Evolutionary conservation across 53 echinoderm and acorn worm species (phyloP).

Genomic region (Antedon mediterranea): DNA sequence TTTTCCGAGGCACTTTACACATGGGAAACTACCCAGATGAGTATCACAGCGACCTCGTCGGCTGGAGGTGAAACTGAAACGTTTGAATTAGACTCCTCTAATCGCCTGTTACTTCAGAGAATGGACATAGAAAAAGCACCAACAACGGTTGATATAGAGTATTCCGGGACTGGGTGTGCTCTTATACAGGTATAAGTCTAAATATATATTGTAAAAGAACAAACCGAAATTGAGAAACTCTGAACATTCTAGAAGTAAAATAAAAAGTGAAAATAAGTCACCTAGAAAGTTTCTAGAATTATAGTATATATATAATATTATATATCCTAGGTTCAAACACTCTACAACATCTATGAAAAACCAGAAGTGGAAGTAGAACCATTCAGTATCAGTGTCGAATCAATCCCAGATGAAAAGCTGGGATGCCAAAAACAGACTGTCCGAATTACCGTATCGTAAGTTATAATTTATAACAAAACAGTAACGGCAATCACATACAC

Average conservation of each 20-base stretch:
- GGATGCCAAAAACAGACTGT: not conserved
- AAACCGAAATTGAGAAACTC: no score
- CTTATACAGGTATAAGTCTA: constrained; percentile 84
- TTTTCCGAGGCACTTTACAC: constrained; percentile 40
- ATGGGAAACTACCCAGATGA: constrained; percentile 9
- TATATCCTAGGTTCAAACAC: not conserved
- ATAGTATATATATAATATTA: no score
- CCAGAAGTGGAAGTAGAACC: not conserved
- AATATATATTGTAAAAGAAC: no score
- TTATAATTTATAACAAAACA: not conserved
- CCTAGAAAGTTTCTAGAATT: no score
- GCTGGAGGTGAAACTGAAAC: constrained; percentile 1
- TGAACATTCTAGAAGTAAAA: no score
- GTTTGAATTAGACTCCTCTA: constrained; percentile 12
- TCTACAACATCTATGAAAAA: not conserved
- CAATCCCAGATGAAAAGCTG: not conserved
- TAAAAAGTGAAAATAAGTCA: no score
- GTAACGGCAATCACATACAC: no score
- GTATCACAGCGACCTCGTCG: constrained; percentile 16
- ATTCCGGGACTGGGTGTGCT: constrained; percentile 64
- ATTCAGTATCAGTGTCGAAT: not conserved
- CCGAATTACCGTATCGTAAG: not conserved
- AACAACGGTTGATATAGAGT: constrained; percentile 30
- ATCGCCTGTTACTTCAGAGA: constrained; percentile 55
- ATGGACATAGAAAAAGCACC: constrained; percentile 41